These are phyloP conservation scores for Aporrectodea caliginosa DNA, from an alignment of 1,140 invertebrate genomes.

Conservation along the genomic window DNA sequence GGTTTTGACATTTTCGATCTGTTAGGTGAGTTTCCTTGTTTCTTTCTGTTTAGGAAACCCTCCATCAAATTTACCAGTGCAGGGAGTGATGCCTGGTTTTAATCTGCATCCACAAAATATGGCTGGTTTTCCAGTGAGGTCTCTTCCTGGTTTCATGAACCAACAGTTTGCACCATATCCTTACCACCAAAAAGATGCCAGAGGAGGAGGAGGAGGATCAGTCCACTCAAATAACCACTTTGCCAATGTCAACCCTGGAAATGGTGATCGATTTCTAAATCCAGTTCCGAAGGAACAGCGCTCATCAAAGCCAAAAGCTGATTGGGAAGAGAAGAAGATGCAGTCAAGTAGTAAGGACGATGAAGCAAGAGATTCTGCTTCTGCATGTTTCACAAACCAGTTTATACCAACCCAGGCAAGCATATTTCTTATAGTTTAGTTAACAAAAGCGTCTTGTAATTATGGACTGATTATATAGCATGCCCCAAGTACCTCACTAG, in stretches of 20 bases:
- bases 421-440: background rate
- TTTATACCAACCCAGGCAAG: constrained; percentile 36
- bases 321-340: background rate
- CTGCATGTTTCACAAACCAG: constrained; percentile 29
- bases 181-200: background rate
- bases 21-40: too few species aligned
- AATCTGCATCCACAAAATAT: background rate
- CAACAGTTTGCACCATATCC: background rate
- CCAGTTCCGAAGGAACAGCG: background rate
- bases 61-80: too few species aligned
- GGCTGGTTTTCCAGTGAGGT: background rate
- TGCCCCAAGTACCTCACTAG: background rate
- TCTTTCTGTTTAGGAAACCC: too few species aligned
- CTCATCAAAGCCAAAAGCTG: background rate
- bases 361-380: background rate
- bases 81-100: constrained; percentile 1
- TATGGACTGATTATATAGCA: too few species aligned
- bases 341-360: constrained; percentile 4
- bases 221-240: too few species aligned
- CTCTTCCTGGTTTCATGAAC: background rate
- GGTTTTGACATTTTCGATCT: too few species aligned
- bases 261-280: background rate
- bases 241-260: too few species aligned
- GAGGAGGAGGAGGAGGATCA: too few species aligned
- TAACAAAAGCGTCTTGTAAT: constrained; percentile 1